A percentile compares a stretch with the other conserved stretches of the same genome.
These are phyloP conservation scores for Sitobion miscanthi DNA, from an alignment of 1,140 invertebrate species.

Conservation along the genomic window DNA sequence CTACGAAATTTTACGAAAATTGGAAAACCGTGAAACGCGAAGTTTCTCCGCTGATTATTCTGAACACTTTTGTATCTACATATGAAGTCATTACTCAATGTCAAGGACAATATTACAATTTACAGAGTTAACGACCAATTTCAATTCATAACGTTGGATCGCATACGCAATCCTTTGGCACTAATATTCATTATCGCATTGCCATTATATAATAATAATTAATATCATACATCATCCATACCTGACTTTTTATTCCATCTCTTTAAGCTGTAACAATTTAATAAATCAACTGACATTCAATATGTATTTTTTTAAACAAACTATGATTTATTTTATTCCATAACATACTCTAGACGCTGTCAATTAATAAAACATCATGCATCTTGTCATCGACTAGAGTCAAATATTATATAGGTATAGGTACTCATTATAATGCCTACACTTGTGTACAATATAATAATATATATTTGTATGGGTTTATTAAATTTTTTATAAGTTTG, in stretches of 20 bases:
- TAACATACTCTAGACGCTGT: neutral
- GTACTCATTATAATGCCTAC: neutral
- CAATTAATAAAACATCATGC: neutral
- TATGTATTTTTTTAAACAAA: neutral
- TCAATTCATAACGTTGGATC: neutral
- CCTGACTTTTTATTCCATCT: neutral
- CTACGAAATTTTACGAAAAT: neutral
- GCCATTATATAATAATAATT: neutral
- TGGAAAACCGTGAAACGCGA: neutral
- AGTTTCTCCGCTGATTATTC: neutral
- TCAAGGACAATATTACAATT: neutral
- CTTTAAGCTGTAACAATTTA: neutral
- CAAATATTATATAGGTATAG: neutral
- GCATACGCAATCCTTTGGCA: neutral
- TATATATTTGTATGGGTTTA: conserved; percentile 1
- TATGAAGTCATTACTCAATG: neutral
- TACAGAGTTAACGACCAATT: neutral
- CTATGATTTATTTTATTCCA: neutral
- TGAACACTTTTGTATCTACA: neutral
- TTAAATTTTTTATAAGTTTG: neutral
- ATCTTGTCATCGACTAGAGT: neutral
- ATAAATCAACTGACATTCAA: neutral
- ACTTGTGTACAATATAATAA: neutral
- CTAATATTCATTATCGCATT: neutral
- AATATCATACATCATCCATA: neutral